phyloP scores from a whole-genome alignment of 1,140 invertebrate genomes.

The Lycorma delicatula region DNA sequence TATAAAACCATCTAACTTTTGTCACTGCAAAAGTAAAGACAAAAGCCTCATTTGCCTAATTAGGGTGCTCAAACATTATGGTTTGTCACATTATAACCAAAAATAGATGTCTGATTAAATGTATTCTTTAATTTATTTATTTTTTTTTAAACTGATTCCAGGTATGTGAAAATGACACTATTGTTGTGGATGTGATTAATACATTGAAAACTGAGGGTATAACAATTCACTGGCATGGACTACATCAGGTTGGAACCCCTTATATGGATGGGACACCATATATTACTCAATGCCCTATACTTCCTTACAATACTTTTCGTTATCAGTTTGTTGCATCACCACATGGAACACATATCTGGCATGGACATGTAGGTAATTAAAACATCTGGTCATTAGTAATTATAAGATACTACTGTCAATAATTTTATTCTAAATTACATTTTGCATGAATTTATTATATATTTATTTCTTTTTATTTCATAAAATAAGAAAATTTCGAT shows the following conservation, averaged over 20 bases:
- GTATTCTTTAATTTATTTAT: background rate
- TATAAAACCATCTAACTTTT: no score
- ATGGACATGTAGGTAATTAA: conserved; percentile 34
- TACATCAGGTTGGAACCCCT: conserved; percentile 38
- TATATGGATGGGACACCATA: conserved; percentile 48
- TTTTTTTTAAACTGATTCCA: conserved; percentile 17
- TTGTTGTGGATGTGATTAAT: conserved; percentile 41
- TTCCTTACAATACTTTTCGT: conserved; percentile 22
- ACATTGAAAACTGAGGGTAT: conserved; percentile 38
- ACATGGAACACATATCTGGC: conserved; percentile 33
- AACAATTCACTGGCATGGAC: conserved; percentile 44
- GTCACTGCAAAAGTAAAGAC: no score
- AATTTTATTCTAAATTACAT: background rate
- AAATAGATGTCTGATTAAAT: background rate
- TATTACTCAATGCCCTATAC: conserved; percentile 31
- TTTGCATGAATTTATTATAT: no score
- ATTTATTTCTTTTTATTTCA: no score
- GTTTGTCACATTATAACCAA: background rate
- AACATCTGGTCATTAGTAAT: no score
- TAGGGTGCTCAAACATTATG: background rate
- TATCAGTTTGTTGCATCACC: conserved; percentile 29
- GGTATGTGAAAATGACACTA: conserved; percentile 41
- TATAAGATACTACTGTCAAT: background rate
- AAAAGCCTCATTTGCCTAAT: no score
- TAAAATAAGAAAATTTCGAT: no score